A percentile compares a stretch with the other conserved stretches of the same genome.
These are phyloP conservation scores for Phataginus tricuspis DNA, from an alignment of 2,797 vertebrate genomes.

Conservation along the genomic window DNA sequence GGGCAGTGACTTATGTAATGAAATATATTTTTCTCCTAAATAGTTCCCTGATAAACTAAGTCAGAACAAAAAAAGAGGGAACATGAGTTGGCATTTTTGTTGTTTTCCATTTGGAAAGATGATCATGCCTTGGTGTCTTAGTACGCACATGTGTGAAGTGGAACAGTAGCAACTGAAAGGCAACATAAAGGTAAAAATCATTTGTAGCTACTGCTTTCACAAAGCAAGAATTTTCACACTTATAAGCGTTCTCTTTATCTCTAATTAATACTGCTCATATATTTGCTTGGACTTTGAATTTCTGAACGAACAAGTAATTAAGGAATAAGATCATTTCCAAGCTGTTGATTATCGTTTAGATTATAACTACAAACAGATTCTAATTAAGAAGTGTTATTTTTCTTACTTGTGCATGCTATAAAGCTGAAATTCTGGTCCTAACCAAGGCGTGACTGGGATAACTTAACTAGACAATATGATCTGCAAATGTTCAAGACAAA, in stretches of 20 bases:
- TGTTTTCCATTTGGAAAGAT: background rate
- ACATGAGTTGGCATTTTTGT: background rate
- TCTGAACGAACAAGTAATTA: slow-evolving; percentile 37
- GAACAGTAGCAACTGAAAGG: background rate
- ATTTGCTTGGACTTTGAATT: slow-evolving; percentile 32
- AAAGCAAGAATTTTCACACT: background rate
- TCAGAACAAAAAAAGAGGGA: background rate
- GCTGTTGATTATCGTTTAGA: background rate
- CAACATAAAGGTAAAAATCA: background rate
- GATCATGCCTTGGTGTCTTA: background rate
- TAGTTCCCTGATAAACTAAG: background rate
- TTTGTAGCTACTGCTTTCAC: background rate
- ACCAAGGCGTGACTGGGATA: background rate
- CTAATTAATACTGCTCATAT: background rate
- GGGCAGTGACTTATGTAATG: background rate
- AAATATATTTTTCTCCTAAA: background rate
- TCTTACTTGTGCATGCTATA: background rate
- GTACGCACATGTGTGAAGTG: background rate
- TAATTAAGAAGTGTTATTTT: slow-evolving; percentile 32
- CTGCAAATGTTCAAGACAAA: background rate
- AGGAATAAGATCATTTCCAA: background rate
- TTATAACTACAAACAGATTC: background rate
- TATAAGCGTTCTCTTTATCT: background rate
- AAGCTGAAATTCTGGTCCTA: background rate
- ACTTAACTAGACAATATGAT: background rate